A percentile compares a stretch with the other conserved stretches of the same genome.
Evolutionary conservation across 2,888 invertebrate genomes (phyloP).

Genomic region (Emesis castigata): DNA sequence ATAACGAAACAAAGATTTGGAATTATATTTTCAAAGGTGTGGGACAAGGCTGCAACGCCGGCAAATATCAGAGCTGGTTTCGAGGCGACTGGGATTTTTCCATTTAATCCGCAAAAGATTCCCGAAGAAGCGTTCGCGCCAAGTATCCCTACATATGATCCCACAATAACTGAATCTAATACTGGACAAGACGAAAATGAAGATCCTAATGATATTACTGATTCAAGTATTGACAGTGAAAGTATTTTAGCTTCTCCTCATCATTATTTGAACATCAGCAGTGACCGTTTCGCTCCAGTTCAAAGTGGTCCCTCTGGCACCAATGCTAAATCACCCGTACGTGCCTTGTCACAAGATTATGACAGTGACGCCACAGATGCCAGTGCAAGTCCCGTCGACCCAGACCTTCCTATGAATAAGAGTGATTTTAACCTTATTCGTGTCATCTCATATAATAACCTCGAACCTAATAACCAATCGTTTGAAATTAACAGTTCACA

Average conservation of each 20-base stretch:
- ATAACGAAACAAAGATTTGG: conserved; percentile 4
- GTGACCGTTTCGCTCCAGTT: not conserved
- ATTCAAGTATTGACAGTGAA: not conserved
- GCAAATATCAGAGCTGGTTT: conserved; percentile 35
- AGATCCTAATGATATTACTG: not conserved
- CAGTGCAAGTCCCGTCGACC: not conserved
- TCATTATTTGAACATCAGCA: not conserved
- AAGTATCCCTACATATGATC: not conserved
- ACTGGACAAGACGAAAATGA: not conserved
- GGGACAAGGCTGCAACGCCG: conserved; percentile 21
- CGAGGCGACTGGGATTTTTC: not conserved
- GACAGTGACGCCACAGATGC: not conserved
- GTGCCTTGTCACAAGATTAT: not conserved
- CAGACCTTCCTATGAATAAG: not conserved
- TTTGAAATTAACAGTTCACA: not conserved
- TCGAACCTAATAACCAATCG: not conserved
- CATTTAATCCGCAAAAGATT: not conserved
- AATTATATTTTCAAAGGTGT: not conserved
- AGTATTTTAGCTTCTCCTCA: not conserved
- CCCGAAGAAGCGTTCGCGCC: not conserved
- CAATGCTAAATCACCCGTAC: not conserved
- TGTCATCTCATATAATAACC: not conserved
- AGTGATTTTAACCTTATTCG: not conserved
- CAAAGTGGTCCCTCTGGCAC: not conserved
- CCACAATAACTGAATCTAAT: not conserved